Evolutionary conservation across 2,113 vertebrate genomes (phyloP).

Genomic region (Otis tarda): DNA sequence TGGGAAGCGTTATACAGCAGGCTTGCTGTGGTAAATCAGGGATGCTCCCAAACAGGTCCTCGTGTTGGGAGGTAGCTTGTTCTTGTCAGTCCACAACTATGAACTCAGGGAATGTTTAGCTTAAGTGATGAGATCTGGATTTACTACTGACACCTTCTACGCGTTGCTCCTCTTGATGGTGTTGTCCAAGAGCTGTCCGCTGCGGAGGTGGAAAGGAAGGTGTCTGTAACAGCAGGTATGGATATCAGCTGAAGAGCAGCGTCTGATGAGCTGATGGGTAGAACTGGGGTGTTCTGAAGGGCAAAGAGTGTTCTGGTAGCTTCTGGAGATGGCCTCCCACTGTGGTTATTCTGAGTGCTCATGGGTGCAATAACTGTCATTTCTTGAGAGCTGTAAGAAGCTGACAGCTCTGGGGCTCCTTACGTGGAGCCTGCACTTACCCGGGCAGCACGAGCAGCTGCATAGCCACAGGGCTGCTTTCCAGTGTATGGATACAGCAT

Average conservation of each 20-base stretch:
- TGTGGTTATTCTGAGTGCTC: background rate
- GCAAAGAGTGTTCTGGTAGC: background rate
- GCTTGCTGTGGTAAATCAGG: background rate
- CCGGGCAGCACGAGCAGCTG: constrained; percentile 42
- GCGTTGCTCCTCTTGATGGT: background rate
- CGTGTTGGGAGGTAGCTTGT: background rate
- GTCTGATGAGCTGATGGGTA: background rate
- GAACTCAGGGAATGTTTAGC: background rate
- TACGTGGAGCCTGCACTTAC: constrained; percentile 9
- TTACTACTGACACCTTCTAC: background rate
- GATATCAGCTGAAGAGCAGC: background rate
- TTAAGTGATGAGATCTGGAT: background rate
- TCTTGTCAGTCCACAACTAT: background rate
- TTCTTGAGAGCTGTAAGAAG: background rate
- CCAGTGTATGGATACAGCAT: background rate
- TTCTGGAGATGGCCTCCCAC: background rate
- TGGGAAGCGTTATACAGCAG: background rate
- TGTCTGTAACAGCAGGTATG: background rate
- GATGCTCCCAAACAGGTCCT: background rate
- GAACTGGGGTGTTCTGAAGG: background rate
- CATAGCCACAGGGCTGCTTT: constrained; percentile 40
- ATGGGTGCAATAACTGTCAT: background rate
- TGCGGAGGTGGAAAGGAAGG: background rate
- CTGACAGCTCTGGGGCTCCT: background rate
- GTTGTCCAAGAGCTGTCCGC: background rate